A percentile compares a stretch with the other conserved stretches of the same genome.
Evolutionary conservation across 2,113 vertebrate genomes (phyloP).

Genomic region (Sinocyclocheilus maitianheensis): DNA sequence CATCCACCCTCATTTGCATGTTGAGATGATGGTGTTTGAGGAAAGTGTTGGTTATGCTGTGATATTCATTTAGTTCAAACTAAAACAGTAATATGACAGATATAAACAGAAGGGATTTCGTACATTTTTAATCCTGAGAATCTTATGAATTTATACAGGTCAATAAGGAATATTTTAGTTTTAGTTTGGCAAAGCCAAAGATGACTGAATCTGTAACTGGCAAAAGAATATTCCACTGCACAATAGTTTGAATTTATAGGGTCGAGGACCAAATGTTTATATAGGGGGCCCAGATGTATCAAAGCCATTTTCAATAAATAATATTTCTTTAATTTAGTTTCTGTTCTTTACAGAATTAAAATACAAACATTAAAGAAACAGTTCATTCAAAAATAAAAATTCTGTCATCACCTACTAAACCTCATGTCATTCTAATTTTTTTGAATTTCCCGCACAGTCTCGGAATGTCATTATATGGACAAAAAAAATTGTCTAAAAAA

Average conservation of each 20-base stretch:
- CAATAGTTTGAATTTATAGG: neutral
- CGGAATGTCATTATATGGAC: neutral
- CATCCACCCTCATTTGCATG: slow-evolving; percentile 67
- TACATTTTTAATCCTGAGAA: slow-evolving; percentile 69
- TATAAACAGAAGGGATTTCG: slow-evolving; percentile 54
- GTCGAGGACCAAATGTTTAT: neutral
- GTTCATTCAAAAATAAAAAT: neutral
- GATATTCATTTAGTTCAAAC: slow-evolving; percentile 71
- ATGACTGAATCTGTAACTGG: slow-evolving; percentile 51
- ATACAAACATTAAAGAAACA: neutral
- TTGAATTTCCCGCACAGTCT: neutral
- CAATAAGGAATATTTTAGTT: slow-evolving; percentile 66
- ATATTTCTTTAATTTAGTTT: neutral
- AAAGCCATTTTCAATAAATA: neutral
- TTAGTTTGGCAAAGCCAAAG: slow-evolving; percentile 59
- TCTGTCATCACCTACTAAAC: neutral
- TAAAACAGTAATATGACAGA: slow-evolving; percentile 69
- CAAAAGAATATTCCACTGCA: neutral
- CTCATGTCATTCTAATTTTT: neutral
- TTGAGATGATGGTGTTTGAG: slow-evolving; percentile 66
- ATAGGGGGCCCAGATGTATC: neutral
- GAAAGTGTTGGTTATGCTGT: slow-evolving; percentile 64
- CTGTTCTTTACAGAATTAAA: neutral
- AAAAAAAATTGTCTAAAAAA: no score
- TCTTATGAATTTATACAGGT: slow-evolving; percentile 71